These are phyloP conservation scores for Drosophila neocordata DNA, from an alignment of 1,140 invertebrate genomes.

Conservation along the genomic window DNA sequence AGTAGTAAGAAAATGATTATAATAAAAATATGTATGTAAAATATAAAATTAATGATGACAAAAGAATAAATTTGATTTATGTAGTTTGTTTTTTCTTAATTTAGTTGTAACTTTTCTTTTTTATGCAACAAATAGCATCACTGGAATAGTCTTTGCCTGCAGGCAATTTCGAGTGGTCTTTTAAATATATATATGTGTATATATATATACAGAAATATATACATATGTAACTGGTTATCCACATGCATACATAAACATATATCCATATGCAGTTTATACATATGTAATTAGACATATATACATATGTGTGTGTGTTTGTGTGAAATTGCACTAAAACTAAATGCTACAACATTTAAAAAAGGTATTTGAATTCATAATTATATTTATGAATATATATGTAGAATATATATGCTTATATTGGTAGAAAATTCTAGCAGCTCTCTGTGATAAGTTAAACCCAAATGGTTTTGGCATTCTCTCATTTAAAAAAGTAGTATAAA, in stretches of 20 bases:
- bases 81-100: conserved; percentile 40
- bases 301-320: conserved; percentile 26
- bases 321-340: conserved; percentile 81
- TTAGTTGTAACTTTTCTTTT: conserved; percentile 52
- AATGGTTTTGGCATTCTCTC: conserved; percentile 62
- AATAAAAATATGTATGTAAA: conserved; percentile 46
- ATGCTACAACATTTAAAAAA: conserved; percentile 80
- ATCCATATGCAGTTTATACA: conserved; percentile 22
- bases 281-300: conserved; percentile 55
- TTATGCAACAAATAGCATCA: conserved; percentile 77
- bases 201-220: conserved; percentile 23
- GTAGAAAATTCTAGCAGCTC: conserved; percentile 69
- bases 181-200: conserved; percentile 33
- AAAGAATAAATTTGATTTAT: conserved; percentile 77
- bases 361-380: conserved; percentile 36
- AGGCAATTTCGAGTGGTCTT: conserved; percentile 65
- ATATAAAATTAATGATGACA: conserved; percentile 38
- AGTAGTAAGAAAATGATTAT: conserved; percentile 41
- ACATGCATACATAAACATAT: conserved; percentile 21
- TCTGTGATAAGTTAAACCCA: conserved; percentile 46
- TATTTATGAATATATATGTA: conserved; percentile 18
- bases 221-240: conserved; percentile 16
- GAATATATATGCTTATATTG: conserved; percentile 35
- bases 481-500: conserved; percentile 69
- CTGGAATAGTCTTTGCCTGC: conserved; percentile 71